Percentiles rank a stretch among this genome's conserved stretches.
phyloP scores from a whole-genome alignment of 2,888 invertebrate genomes.

The Platynereis dumerilii region DNA sequence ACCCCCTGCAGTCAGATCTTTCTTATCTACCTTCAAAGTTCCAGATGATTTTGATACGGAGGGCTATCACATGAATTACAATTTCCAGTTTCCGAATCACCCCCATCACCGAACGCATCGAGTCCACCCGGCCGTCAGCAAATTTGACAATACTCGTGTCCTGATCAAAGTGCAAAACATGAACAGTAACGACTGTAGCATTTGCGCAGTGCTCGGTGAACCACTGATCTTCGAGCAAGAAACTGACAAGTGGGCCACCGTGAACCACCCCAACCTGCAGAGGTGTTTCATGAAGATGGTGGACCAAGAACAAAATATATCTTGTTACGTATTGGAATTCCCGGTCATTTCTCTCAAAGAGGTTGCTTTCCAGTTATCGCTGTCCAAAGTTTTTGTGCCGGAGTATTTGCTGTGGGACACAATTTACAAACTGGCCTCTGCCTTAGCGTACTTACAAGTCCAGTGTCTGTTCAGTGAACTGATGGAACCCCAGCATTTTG shows the following conservation, averaged over 20 bases:
- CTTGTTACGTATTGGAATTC: slow-evolving; percentile 51
- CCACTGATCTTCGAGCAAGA: slow-evolving; percentile 39
- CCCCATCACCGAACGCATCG: slow-evolving; percentile 48
- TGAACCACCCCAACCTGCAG: slow-evolving; percentile 49
- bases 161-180: slow-evolving; percentile 45
- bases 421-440: slow-evolving; percentile 45
- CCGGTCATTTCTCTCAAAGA: slow-evolving; percentile 50
- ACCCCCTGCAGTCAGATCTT: slow-evolving; percentile 46
- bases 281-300: slow-evolving; percentile 45
- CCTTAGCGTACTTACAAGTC: slow-evolving; percentile 44
- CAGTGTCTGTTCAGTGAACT: slow-evolving; percentile 27
- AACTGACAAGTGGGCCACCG: slow-evolving; percentile 46
- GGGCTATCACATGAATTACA: slow-evolving; percentile 47
- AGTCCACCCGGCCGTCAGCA: slow-evolving; percentile 45
- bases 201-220: slow-evolving; percentile 36
- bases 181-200: slow-evolving; percentile 35
- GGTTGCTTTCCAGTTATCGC: slow-evolving; percentile 44
- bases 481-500: slow-evolving; percentile 42
- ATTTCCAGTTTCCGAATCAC: slow-evolving; percentile 50
- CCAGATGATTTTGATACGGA: slow-evolving; percentile 51
- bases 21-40: slow-evolving; percentile 47
- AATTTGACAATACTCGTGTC: slow-evolving; percentile 43
- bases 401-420: slow-evolving; percentile 49
- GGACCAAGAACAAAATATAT: slow-evolving; percentile 40
- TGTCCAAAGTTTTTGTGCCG: slow-evolving; percentile 43